Conservation (phyloP, 2,797 vertebrate species). For the Sebastes vulpes region DNA sequence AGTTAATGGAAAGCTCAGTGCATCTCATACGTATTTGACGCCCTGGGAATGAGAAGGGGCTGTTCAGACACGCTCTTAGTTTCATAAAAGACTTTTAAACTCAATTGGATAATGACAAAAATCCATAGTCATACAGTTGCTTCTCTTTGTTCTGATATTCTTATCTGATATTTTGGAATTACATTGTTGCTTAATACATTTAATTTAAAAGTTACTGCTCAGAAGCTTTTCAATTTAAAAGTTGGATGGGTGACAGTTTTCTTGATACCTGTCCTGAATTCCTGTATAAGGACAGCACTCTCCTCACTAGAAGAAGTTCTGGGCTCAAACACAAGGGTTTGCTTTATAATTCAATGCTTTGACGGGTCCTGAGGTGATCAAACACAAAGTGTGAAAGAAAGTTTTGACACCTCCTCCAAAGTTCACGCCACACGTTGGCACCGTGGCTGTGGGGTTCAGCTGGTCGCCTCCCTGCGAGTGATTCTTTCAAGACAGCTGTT, state of each 20-base stretch:
- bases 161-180: not conserved
- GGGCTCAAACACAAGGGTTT: not conserved
- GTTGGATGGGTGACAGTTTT: not conserved
- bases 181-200: not conserved
- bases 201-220: not conserved
- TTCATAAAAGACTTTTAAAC: not conserved
- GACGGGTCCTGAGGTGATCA: conserved; percentile 17
- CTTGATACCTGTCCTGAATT: not conserved
- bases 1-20: no score
- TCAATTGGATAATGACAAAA: not conserved
- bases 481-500: conserved; percentile 41
- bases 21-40: no score
- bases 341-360: conserved; percentile 27
- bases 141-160: not conserved
- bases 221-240: not conserved
- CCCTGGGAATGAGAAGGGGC: no score
- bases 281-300: not conserved
- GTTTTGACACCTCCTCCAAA: conserved; percentile 35
- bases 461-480: conserved; percentile 10
- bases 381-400: conserved; percentile 32
- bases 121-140: not conserved
- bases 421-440: conserved; percentile 32
- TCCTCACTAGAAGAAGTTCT: not conserved
- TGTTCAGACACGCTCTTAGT: not conserved
- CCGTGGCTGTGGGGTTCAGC: conserved; percentile 30